Evolutionary conservation across 37 sponge, comb jelly and placozoan species (phyloP), one percentile per base, ranked within the genome.

Genomic region (Crambe crambe): DNA sequence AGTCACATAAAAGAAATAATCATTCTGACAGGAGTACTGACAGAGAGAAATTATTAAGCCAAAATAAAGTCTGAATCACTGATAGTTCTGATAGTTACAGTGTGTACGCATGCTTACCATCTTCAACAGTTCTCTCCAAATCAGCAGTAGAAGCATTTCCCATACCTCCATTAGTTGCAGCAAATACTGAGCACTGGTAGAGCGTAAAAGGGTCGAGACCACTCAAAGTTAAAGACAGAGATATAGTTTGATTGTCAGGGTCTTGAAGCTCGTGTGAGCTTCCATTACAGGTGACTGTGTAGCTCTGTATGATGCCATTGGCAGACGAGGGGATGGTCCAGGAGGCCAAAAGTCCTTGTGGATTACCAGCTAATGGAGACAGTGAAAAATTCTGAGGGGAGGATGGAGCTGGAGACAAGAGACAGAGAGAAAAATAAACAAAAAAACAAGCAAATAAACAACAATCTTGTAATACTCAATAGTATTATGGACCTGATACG

Each of bases 161-260:
- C 34, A 57, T 61, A n/a, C 89, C 89, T 41, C 37, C 79, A 78
- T 37, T 66, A 22, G 89, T 89, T 37, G 66, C 78, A 34, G 85
- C 89, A 69, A 84, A 63, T 44, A 83, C 89, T 54, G 38, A 57
- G 61, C 79, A 83, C 23, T 74, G 68, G 51, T 89, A 89, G 10
- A 22, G 8, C 0, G 89, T 89, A 67, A 79, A 89, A 57, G 85
- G 76, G 18, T 5, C n/a, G 17, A 89, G 76, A 20, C 66, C 85
- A 9, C 47, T 66, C 31, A 89, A 1, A 18, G 79, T 21, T 15
- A 47, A 6, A 15, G 6, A 12, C 12, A 47, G 12, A 6, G 51
- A 47, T 47, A 12, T 47, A 15, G 51, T 47, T 47, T 12, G 10
- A 47, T 47, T 47, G 10, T 54, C 17, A 54, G 56, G 56, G 56